A percentile compares a stretch with the other conserved stretches of the same genome.
phyloP scores from a whole-genome alignment of 2,888 invertebrate species.

The Xestia c-nigrum region DNA sequence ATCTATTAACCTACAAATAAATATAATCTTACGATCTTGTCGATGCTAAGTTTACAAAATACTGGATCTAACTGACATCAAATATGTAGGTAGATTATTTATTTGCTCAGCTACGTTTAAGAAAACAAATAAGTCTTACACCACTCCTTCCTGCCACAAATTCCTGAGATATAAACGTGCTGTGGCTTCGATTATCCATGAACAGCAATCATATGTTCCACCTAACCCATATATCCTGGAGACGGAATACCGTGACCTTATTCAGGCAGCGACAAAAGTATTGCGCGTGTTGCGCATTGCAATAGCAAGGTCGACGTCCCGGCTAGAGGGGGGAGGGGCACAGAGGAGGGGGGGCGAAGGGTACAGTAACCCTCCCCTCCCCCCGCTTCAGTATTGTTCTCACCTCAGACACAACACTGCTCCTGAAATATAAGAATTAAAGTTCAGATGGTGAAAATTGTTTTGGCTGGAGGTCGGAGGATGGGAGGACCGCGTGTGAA shows the following conservation, averaged over 20 bases:
- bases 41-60: slow-evolving; percentile 48
- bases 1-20: slow-evolving; percentile 49
- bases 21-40: slow-evolving; percentile 32
- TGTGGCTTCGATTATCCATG: slow-evolving; percentile 32
- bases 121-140: background rate
- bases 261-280: slow-evolving; percentile 83
- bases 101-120: slow-evolving; percentile 26
- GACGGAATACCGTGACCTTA: slow-evolving; percentile 83
- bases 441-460: slow-evolving; percentile 60
- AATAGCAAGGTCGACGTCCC: slow-evolving; percentile 86
- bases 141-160: slow-evolving; percentile 14
- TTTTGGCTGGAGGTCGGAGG: slow-evolving; percentile 58
- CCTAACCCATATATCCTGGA: slow-evolving; percentile 71
- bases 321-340: slow-evolving; percentile 48
- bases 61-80: slow-evolving; percentile 28
- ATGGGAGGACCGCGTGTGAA: slow-evolving; percentile 19
- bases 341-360: slow-evolving; percentile 31
- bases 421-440: slow-evolving; percentile 74
- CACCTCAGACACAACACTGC: slow-evolving; percentile 76
- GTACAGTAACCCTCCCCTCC: slow-evolving; percentile 24
- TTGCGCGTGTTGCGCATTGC: slow-evolving; percentile 83
- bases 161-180: background rate
- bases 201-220: slow-evolving; percentile 66
- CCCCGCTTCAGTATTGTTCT: slow-evolving; percentile 68
- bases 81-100: slow-evolving; percentile 50